Evolutionary conservation across 1,140 invertebrate genomes (phyloP).

Genomic region (Scaptodrosophila lebanonensis): DNA sequence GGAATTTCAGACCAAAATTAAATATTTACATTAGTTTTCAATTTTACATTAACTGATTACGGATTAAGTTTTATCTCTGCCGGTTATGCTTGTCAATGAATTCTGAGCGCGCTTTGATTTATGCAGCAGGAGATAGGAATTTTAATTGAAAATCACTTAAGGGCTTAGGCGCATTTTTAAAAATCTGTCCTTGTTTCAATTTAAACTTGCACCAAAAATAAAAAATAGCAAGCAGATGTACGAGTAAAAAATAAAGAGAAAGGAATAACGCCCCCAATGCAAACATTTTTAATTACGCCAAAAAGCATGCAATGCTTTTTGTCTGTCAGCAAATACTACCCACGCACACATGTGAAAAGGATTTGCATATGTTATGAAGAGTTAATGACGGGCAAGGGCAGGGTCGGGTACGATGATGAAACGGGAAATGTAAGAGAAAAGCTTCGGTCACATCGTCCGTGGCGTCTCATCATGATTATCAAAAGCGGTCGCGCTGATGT

Average conservation of each 20-base stretch:
- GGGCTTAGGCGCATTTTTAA: conserved; percentile 30
- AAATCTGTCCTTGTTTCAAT: neutral
- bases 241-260: too few species aligned
- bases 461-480: conserved; percentile 16
- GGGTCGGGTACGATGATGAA: too few species aligned
- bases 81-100: conserved; percentile 11
- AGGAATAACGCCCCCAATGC: too few species aligned
- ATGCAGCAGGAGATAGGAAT: conserved; percentile 25
- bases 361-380: conserved; percentile 1
- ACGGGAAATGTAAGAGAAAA: too few species aligned
- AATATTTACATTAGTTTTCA: too few species aligned
- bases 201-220: neutral
- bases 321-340: too few species aligned
- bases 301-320: neutral
- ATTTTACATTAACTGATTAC: neutral
- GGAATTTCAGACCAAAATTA: too few species aligned
- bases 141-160: conserved; percentile 71
- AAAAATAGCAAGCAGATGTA: too few species aligned
- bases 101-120: conserved; percentile 31
- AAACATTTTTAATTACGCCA: conserved; percentile 32
- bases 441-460: too few species aligned
- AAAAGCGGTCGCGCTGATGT: neutral
- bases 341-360: neutral
- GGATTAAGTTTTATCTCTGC: neutral
- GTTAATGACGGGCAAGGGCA: too few species aligned